Percentiles rank a stretch among this genome's conserved stretches.
These are phyloP conservation scores for Diceros bicornis DNA, from an alignment of 2,797 vertebrate species.

Conservation along the genomic window DNA sequence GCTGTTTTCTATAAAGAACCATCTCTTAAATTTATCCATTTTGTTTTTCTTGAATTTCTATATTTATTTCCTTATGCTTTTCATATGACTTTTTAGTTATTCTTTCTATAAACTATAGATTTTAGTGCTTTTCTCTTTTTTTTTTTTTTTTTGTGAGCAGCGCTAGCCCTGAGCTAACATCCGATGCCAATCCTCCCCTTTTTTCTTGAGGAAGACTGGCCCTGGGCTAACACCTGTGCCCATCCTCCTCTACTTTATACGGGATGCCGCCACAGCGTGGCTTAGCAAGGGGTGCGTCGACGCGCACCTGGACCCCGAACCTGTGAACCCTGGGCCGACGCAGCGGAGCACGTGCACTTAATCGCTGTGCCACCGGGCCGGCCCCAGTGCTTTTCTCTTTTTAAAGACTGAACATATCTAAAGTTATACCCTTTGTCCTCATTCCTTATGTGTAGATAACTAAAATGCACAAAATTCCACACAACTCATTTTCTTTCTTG, in stretches of 20 bases:
- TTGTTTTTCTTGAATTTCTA: background rate
- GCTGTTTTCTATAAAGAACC: background rate
- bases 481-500: background rate
- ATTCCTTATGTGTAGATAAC: background rate
- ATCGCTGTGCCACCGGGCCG: too few relatives aligned
- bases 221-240: too few relatives aligned
- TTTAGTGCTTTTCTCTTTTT: background rate
- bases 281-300: too few relatives aligned
- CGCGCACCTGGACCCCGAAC: too few relatives aligned
- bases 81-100: background rate
- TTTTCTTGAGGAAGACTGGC: too few relatives aligned
- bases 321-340: too few relatives aligned
- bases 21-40: background rate
- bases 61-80: background rate
- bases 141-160: too few relatives aligned
- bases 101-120: background rate
- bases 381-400: background rate
- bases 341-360: too few relatives aligned
- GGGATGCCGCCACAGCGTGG: too few relatives aligned
- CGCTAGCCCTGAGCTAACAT: too few relatives aligned
- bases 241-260: too few relatives aligned
- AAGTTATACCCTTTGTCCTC: background rate
- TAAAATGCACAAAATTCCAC: background rate
- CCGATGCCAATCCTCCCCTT: too few relatives aligned
- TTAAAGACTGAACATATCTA: background rate